These are phyloP conservation scores for Peromyscus californicus DNA, from an alignment of 2,113 vertebrate species.

Conservation along the genomic window DNA sequence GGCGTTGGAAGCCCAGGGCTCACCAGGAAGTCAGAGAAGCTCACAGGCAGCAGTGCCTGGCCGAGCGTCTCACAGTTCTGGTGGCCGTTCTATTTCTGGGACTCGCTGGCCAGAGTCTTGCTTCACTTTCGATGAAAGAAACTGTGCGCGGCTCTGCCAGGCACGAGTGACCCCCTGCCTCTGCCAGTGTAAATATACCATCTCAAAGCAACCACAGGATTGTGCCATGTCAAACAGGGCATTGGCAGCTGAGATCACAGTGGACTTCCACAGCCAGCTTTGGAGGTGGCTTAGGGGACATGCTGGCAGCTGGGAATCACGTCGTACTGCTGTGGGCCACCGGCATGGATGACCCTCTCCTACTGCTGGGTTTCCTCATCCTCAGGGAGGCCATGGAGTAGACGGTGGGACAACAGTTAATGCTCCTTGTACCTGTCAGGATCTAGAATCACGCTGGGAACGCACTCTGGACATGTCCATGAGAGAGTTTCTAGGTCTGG, in stretches of 20 bases:
- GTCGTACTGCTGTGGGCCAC: not conserved
- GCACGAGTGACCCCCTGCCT: not conserved
- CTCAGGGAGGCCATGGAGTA: rapidly evolving
- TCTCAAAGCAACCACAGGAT: not conserved
- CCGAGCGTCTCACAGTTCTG: not conserved
- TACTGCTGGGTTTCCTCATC: not conserved
- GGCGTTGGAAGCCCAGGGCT: not conserved
- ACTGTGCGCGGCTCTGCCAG: not conserved
- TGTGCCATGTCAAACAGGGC: not conserved
- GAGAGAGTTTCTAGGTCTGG: too few species aligned
- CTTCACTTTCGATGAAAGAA: not conserved
- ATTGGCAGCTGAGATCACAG: not conserved
- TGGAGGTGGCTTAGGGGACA: too few species aligned
- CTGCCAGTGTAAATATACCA: not conserved
- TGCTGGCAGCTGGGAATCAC: not conserved
- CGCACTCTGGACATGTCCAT: not conserved
- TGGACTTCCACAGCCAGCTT: rapidly evolving
- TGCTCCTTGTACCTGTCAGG: too few species aligned
- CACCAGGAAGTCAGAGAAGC: not conserved
- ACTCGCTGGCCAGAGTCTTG: not conserved
- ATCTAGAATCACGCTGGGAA: not conserved
- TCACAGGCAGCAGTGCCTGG: rapidly evolving
- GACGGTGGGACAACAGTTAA: rapidly evolving
- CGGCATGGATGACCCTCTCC: not conserved
- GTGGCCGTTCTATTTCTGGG: not conserved